Evolutionary conservation across 2,888 invertebrate species (phyloP).

Genomic region (Drosophila siamana): DNA sequence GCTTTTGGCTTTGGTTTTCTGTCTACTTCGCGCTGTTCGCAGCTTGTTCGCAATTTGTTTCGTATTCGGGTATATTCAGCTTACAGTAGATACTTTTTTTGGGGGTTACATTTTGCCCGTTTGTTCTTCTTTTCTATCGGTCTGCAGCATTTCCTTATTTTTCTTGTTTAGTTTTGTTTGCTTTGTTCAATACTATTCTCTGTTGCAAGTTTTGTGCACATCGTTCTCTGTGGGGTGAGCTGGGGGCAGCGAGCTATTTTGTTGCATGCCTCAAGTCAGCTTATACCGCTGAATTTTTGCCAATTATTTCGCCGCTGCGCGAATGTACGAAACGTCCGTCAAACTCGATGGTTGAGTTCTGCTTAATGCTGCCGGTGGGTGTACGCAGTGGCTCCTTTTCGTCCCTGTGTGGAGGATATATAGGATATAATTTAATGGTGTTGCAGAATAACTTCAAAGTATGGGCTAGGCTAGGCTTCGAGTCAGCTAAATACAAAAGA

Average conservation of each 20-base stretch:
- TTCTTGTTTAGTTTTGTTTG: constrained; percentile 19
- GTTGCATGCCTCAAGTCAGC: background rate
- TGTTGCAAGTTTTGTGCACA: constrained; percentile 61
- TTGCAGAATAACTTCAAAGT: background rate
- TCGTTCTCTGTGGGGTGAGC: constrained; percentile 10
- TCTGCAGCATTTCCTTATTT: constrained; percentile 4
- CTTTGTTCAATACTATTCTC: constrained; percentile 51
- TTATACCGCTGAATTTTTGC: constrained; percentile 94
- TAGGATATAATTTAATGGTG: background rate
- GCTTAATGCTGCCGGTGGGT: constrained; percentile 88
- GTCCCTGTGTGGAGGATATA: constrained; percentile 86
- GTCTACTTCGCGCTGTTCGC: constrained; percentile 17
- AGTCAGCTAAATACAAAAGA: background rate
- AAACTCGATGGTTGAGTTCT: constrained; percentile 92
- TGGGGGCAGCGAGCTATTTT: too few species aligned
- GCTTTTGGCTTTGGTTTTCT: constrained; percentile 59
- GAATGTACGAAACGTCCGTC: constrained; percentile 93
- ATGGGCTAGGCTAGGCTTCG: background rate
- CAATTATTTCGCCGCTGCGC: constrained; percentile 93
- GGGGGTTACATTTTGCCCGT: constrained; percentile 8
- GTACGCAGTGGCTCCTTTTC: constrained; percentile 92
- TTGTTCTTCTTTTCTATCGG: constrained; percentile 4
- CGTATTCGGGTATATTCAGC: constrained; percentile 13
- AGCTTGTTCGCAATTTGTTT: constrained; percentile 23
- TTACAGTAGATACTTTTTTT: constrained; percentile 6